phyloP scores from a whole-genome alignment of 2,113 vertebrate species.

The Calonectris borealis region DNA sequence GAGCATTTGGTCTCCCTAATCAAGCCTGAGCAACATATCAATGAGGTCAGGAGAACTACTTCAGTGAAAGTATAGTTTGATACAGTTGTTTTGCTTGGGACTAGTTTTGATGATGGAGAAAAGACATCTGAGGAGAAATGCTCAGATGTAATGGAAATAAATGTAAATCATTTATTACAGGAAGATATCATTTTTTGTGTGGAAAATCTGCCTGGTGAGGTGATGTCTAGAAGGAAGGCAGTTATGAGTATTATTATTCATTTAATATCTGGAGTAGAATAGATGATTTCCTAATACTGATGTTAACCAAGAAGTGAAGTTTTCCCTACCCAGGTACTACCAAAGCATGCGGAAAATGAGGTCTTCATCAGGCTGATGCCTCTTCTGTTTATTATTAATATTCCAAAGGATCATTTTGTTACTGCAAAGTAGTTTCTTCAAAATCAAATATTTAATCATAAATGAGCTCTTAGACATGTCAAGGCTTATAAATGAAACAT shows the following conservation, averaged over 20 bases:
- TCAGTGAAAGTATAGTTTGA: not conserved
- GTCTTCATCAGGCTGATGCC: not conserved
- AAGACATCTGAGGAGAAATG: not conserved
- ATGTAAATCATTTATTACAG: not conserved
- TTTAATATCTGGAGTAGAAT: not conserved
- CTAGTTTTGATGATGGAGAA: not conserved
- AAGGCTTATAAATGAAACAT: slow-evolving; percentile 21
- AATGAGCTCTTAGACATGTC: not conserved
- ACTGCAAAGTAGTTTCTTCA: not conserved
- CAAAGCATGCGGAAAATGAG: not conserved
- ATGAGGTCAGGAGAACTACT: not conserved
- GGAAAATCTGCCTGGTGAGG: not conserved
- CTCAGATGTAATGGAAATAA: not conserved
- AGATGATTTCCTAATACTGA: not conserved
- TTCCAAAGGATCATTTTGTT: not conserved
- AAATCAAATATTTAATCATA: slow-evolving; percentile 27
- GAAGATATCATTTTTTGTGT: not conserved
- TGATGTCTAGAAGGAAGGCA: not conserved
- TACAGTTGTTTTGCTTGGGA: not conserved
- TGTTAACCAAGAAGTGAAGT: not conserved
- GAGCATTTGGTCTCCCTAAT: not conserved
- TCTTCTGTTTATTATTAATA: not conserved
- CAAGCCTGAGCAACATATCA: not conserved
- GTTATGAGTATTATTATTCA: not conserved
- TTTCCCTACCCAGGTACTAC: not conserved